Percentiles rank a stretch among this genome's conserved stretches.
Evolutionary conservation across 2,888 invertebrate genomes (phyloP).

Genomic region (Helleia helle): DNA sequence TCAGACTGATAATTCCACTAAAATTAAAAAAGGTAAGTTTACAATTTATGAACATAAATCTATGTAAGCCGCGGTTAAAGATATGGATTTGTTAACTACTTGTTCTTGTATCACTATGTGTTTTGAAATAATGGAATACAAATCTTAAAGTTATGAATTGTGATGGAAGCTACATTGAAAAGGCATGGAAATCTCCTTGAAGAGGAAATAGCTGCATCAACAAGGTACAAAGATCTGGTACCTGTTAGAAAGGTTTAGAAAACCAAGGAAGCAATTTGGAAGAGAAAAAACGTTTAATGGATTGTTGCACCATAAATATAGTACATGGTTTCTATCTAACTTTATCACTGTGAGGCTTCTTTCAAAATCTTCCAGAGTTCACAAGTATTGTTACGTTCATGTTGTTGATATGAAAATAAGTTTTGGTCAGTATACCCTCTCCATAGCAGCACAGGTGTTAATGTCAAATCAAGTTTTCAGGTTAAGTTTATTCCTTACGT

Average conservation of each 20-base stretch:
- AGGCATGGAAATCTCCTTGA: neutral
- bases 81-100: neutral
- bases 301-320: slow-evolving; percentile 1
- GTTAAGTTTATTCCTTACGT: slow-evolving; percentile 27
- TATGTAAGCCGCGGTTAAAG: neutral
- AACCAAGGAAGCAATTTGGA: neutral
- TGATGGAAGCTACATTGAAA: neutral
- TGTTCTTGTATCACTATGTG: neutral
- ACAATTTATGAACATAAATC: slow-evolving; percentile 9
- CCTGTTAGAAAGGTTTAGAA: slow-evolving; percentile 2
- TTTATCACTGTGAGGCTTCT: slow-evolving; percentile 21
- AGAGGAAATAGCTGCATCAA: neutral
- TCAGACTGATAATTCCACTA: slow-evolving; percentile 74
- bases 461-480: slow-evolving; percentile 73
- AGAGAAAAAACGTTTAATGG: slow-evolving; percentile 1
- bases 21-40: slow-evolving; percentile 71
- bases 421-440: slow-evolving; percentile 35
- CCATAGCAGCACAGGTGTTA: slow-evolving; percentile 57
- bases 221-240: neutral
- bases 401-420: slow-evolving; percentile 36
- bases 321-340: slow-evolving; percentile 12
- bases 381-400: slow-evolving; percentile 33
- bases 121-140: neutral
- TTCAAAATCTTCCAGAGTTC: slow-evolving; percentile 25
- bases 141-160: slow-evolving; percentile 1